phyloP scores from a whole-genome alignment of 2,797 vertebrate genomes.

The Mus caroli region DNA sequence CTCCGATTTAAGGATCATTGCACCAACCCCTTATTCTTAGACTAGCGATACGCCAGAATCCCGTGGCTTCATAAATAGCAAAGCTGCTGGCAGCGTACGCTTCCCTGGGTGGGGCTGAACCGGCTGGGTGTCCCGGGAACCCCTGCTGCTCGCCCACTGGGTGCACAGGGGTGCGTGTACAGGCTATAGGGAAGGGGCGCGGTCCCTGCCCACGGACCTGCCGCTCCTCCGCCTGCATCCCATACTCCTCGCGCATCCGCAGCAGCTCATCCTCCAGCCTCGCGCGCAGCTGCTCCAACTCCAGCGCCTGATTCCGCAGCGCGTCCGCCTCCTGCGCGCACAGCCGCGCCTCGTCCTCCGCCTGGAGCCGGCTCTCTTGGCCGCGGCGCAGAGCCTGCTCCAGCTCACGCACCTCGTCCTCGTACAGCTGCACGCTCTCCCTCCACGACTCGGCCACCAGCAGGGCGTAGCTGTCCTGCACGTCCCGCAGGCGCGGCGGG shows the following conservation, averaged over 20 bases:
- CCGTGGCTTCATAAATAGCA: not conserved
- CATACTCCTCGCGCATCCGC: conserved; percentile 91
- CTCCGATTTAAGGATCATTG: not conserved
- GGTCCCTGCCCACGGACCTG: conserved; percentile 90
- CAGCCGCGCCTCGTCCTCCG: conserved; percentile 91
- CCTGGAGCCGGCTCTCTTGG: conserved; percentile 88
- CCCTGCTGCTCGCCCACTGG: not conserved
- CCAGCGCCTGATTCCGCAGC: conserved; percentile 89
- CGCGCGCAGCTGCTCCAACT: conserved; percentile 90
- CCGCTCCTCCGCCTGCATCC: conserved; percentile 89
- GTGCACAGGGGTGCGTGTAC: not conserved
- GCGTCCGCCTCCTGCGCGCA: conserved; percentile 90
- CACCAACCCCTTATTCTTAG: not conserved
- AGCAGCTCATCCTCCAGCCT: conserved; percentile 92
- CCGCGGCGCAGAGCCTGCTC: conserved; percentile 90
- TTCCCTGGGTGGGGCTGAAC: not conserved
- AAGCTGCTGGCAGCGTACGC: not conserved
- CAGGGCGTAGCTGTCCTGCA: conserved; percentile 91
- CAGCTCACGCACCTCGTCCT: conserved; percentile 92
- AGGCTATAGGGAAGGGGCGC: too few relatives aligned
- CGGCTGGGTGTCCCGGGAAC: rapidly evolving
- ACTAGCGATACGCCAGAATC: not conserved
- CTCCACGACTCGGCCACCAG: conserved; percentile 92
- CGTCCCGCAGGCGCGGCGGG: conserved; percentile 88
- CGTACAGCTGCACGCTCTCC: conserved; percentile 92